Evolutionary conservation across 2,113 vertebrate genomes (phyloP), one percentile per base, ranked within the genome.

Genomic region (Pterocles orientalis): DNA sequence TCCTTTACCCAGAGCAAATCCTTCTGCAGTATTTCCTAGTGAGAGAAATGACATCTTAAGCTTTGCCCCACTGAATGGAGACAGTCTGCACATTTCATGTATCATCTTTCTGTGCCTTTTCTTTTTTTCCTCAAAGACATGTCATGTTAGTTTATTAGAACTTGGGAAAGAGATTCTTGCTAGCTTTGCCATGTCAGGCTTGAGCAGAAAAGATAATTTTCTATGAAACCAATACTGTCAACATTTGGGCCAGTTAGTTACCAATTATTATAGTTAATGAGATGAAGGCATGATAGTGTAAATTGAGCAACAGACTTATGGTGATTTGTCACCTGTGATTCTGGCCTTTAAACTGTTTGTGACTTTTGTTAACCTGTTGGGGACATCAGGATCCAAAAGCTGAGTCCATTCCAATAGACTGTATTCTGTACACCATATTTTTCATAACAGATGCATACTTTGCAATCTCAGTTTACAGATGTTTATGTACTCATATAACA

Each of bases 401-500:
- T 9, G 13, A 86, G 41, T 26, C 54, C 14, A 10, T 89, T 94
- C 61, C 33, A 45, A 25, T 50, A 56, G 56, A 25, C 57, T 45
- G 29, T 64, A 15, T 82, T 90, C 53, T 60, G 53, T 12, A 12
- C 19, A 15, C 12, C 3, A 0, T 70, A 9, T 69, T 68, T 87
- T 66, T 51, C 39, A 50, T 39, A 33, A 43, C 26, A 25, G 39
- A 78, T 45, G 34, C 39, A 41, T 78, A 36, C 18, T 92, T 90
- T 94, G 91, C 71, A 41, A 8, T 90, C n/a, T 57, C 82, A 56
- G 6, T 86, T 90, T 94, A 45, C 33, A 45, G 80, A 60, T 47
- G 41, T 96, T 97, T 97, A 96, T 97, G 97, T 97, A 96, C 84
- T 93, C 77, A 79, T 88, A 66, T 79, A 93, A 90, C 87, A 95